Percentiles rank a stretch among this genome's conserved stretches.
These are phyloP conservation scores for Pseudococcus viburni DNA, from an alignment of 2,888 invertebrate species.

Conservation along the genomic window DNA sequence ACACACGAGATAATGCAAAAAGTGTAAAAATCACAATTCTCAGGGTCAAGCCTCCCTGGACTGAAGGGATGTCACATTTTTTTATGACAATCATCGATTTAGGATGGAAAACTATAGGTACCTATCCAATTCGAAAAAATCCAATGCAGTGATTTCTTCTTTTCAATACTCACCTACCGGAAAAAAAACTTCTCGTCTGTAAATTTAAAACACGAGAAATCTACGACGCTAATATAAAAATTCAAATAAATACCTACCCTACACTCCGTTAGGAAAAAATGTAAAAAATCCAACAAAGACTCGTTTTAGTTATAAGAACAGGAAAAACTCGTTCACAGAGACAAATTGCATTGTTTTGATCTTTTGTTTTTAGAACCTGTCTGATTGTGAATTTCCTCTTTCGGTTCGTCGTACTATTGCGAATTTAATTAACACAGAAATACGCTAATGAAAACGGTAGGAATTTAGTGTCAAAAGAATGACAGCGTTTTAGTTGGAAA, in stretches of 20 bases:
- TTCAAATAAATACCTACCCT: background rate
- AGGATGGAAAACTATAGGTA: no score
- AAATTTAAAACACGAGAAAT: background rate
- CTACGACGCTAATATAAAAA: background rate
- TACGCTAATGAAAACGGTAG: conserved; percentile 41
- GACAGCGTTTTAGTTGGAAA: conserved; percentile 36
- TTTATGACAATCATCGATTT: no score
- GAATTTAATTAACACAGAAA: conserved; percentile 35
- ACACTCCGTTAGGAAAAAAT: background rate
- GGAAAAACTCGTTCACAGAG: conserved; percentile 27
- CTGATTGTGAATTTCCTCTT: conserved; percentile 22
- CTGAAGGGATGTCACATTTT: no score
- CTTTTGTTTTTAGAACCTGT: conserved; percentile 25
- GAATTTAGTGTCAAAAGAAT: conserved; percentile 41
- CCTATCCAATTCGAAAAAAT: no score
- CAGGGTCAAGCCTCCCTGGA: no score
- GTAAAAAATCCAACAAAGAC: background rate
- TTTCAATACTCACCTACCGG: no score
- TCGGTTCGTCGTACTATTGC: conserved; percentile 21
- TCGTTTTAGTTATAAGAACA: background rate
- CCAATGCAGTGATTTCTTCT: no score
- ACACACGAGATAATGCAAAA: no score
- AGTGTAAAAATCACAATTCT: no score
- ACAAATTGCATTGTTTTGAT: conserved; percentile 5
- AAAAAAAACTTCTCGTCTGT: no score